A percentile compares a stretch with the other conserved stretches of the same genome.
Evolutionary conservation across 2,113 vertebrate genomes (phyloP).

Genomic region (Melanocharis versteri): DNA sequence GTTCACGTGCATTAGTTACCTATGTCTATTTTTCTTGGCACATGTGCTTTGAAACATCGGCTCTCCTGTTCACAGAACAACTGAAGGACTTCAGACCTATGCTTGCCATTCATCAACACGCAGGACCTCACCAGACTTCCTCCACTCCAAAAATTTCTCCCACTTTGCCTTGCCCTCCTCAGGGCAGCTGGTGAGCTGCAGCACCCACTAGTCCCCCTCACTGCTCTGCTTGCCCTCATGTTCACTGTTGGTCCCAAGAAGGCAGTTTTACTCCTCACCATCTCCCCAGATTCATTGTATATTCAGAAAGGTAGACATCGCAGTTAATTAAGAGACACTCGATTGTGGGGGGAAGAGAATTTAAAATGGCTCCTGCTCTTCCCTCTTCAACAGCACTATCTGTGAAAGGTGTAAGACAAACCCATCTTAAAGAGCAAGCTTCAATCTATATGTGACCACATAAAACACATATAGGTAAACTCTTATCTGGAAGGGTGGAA

Average conservation of each 20-base stretch:
- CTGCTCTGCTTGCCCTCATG: background rate
- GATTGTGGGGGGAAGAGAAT: background rate
- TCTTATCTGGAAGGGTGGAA: conserved; percentile 45
- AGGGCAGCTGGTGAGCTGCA: background rate
- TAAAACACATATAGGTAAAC: conserved; percentile 10
- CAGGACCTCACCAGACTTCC: background rate
- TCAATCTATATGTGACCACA: background rate
- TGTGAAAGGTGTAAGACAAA: background rate
- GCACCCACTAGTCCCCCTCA: background rate
- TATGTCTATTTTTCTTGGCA: background rate
- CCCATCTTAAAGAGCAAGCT: background rate
- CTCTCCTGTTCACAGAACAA: background rate
- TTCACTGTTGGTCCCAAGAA: background rate
- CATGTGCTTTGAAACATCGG: background rate
- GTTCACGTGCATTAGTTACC: background rate
- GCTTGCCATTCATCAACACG: background rate
- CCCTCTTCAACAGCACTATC: background rate
- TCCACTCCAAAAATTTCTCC: background rate
- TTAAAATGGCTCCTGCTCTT: background rate
- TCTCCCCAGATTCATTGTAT: background rate
- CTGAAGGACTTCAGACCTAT: background rate
- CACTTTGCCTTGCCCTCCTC: background rate
- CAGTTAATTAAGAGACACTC: background rate
- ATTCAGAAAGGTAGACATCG: background rate
- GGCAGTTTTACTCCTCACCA: background rate